A percentile compares a stretch with the other conserved stretches of the same genome.
These are phyloP conservation scores for Neoitamus cyanurus DNA, from an alignment of 2,888 invertebrate genomes.

Conservation along the genomic window DNA sequence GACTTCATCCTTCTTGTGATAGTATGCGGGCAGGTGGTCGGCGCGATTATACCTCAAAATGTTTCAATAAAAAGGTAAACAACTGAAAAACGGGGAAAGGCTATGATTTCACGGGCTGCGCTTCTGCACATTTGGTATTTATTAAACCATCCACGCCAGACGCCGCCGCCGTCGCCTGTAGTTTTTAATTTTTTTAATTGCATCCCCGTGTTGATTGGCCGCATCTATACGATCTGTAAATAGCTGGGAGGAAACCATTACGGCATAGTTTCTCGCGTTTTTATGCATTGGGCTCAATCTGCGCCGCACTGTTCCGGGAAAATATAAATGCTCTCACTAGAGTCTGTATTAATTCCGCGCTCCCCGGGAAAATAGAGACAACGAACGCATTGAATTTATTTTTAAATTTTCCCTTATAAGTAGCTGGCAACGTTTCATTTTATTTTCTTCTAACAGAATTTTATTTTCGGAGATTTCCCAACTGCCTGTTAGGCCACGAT, in stretches of 20 bases:
- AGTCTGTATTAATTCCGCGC: background rate
- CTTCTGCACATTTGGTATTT: background rate
- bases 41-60: background rate
- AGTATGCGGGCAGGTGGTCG: background rate
- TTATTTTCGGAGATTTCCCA: background rate
- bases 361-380: background rate
- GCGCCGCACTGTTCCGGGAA: background rate
- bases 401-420: constrained; percentile 11
- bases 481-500: background rate
- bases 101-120: constrained; percentile 1
- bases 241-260: background rate
- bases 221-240: background rate
- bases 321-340: background rate
- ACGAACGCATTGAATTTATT: background rate
- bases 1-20: background rate
- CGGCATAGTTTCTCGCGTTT: background rate
- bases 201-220: background rate
- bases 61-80: background rate
- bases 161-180: background rate
- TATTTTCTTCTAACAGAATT: background rate
- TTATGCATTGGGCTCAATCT: background rate
- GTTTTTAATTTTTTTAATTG: background rate
- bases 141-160: background rate
- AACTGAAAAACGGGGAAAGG: background rate
- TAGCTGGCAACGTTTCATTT: background rate